Percentiles rank a stretch among this genome's conserved stretches.
phyloP scores from a whole-genome alignment of 2,888 invertebrate species.

The Aleiodes alternator region DNA sequence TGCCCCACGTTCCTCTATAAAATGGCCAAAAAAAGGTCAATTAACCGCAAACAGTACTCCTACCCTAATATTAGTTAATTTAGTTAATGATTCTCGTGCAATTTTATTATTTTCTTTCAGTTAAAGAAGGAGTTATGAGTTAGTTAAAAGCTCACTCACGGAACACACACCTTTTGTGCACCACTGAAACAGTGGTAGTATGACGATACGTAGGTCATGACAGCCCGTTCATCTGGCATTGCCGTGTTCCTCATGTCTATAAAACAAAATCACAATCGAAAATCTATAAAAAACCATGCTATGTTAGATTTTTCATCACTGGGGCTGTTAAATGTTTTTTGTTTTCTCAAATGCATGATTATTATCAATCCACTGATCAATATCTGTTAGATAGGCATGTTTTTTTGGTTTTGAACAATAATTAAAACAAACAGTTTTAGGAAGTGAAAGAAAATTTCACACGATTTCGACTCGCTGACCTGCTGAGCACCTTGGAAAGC shows the following conservation, averaged over 20 bases:
- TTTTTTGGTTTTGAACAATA: neutral
- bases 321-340: neutral
- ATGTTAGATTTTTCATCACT: slow-evolving; percentile 63
- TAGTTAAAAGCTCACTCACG: slow-evolving; percentile 45
- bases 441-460: slow-evolving; percentile 25
- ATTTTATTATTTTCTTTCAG: slow-evolving; percentile 7
- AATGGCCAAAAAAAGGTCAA: neutral
- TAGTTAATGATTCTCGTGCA: neutral
- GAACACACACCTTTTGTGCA: slow-evolving; percentile 93
- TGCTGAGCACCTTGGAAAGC: slow-evolving; percentile 99
- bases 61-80: neutral
- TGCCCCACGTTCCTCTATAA: no score
- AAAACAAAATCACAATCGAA: slow-evolving; percentile 69
- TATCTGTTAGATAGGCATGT: slow-evolving; percentile 5
- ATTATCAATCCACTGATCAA: neutral
- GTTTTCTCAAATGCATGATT: neutral
- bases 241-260: slow-evolving; percentile 98
- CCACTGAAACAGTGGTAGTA: slow-evolving; percentile 99
- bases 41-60: neutral
- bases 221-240: slow-evolving; percentile 99
- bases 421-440: slow-evolving; percentile 14
- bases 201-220: slow-evolving; percentile 99
- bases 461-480: slow-evolving; percentile 79
- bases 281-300: slow-evolving; percentile 73
- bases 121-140: slow-evolving; percentile 33